Evolutionary conservation across 2,888 invertebrate genomes (phyloP).

Genomic region (Hydroisotoma schaefferi): DNA sequence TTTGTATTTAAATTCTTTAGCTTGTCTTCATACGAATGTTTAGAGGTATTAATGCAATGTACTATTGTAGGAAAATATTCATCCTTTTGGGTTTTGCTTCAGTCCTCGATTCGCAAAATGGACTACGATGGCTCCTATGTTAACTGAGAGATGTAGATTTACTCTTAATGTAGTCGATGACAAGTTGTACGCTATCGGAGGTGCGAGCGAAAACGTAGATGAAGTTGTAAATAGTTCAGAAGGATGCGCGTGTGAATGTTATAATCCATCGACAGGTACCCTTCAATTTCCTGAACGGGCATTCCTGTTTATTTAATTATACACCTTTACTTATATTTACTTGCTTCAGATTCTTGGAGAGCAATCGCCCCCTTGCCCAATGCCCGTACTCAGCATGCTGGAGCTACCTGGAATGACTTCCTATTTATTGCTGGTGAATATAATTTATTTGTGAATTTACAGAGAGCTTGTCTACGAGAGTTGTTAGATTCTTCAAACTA

Average conservation of each 20-base stretch:
- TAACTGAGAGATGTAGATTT: slow-evolving; percentile 64
- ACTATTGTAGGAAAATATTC: slow-evolving; percentile 62
- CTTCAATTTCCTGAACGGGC: not conserved
- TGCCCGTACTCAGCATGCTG: slow-evolving; percentile 62
- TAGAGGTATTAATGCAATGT: not conserved
- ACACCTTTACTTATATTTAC: not conserved
- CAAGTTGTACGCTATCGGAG: slow-evolving; percentile 63
- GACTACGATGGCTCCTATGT: slow-evolving; percentile 66
- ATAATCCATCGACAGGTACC: slow-evolving; percentile 56
- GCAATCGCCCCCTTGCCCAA: slow-evolving; percentile 59
- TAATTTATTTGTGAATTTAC: not conserved
- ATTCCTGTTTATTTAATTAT: not conserved
- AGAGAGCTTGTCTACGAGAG: too few relatives aligned
- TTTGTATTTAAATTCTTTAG: not conserved
- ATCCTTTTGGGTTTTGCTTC: slow-evolving; percentile 68
- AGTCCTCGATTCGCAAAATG: slow-evolving; percentile 63
- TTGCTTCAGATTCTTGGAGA: slow-evolving; percentile 58
- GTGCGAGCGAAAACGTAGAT: slow-evolving; percentile 59
- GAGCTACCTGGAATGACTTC: slow-evolving; percentile 52
- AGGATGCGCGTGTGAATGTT: slow-evolving; percentile 59
- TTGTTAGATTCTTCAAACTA: not conserved
- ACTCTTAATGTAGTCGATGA: slow-evolving; percentile 59
- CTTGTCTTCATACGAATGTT: too few relatives aligned
- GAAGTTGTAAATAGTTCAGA: slow-evolving; percentile 54
- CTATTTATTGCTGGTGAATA: slow-evolving; percentile 51